Evolutionary conservation across 2,797 vertebrate species (phyloP).

Genomic region (Pygocentrus nattereri): DNA sequence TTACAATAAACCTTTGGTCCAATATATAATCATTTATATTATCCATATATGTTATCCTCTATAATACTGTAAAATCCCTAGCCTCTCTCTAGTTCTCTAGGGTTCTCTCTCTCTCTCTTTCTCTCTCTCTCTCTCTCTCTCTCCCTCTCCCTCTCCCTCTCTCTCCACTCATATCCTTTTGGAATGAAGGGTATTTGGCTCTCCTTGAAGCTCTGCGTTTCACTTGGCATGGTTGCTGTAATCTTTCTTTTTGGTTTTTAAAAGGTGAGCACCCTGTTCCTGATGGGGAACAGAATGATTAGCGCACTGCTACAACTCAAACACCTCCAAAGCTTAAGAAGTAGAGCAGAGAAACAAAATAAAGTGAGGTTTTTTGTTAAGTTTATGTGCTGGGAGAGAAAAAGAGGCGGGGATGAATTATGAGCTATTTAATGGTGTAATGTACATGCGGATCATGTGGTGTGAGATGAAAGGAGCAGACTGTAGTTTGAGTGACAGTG

Average conservation of each 20-base stretch:
- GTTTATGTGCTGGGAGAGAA: background rate
- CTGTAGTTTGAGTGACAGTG: background rate
- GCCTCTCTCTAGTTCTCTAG: too few relatives aligned
- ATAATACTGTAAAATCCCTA: too few relatives aligned
- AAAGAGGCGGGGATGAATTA: background rate
- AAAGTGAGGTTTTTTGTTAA: background rate
- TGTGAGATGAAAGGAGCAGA: background rate
- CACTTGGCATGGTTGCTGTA: conserved; percentile 10
- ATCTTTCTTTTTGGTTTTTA: conserved; percentile 41
- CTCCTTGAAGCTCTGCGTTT: conserved; percentile 2
- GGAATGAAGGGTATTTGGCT: conserved; percentile 14
- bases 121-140: background rate
- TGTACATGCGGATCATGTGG: background rate
- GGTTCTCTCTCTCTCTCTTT: too few relatives aligned
- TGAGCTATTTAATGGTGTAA: background rate
- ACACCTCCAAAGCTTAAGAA: background rate
- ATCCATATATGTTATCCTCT: too few relatives aligned
- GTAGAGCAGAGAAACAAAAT: background rate
- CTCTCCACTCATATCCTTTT: background rate
- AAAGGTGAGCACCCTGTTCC: background rate
- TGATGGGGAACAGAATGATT: conserved; percentile 10
- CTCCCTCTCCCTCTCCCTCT: too few relatives aligned
- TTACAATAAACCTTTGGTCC: too few relatives aligned
- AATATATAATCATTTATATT: too few relatives aligned
- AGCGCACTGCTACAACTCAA: conserved; percentile 12